Percentiles rank a stretch among this genome's conserved stretches.
Conservation (phyloP, 2,113 vertebrate species). For the Rhinoderma darwinii region DNA sequence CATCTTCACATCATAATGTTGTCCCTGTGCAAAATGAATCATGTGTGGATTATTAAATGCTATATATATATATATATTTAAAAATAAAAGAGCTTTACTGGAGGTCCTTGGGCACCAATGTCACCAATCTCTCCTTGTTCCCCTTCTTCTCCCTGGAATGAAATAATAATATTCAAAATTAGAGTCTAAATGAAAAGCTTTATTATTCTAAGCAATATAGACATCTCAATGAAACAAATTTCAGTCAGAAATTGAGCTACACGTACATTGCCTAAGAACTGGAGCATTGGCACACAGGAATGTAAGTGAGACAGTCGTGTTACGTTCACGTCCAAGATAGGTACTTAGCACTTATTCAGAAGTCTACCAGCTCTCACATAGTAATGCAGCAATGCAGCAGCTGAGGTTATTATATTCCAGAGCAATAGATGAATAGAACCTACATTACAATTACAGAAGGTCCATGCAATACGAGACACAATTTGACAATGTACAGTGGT, state of each 20-base stretch:
- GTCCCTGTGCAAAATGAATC: not conserved
- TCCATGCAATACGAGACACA: not conserved
- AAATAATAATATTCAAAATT: slow-evolving; percentile 55
- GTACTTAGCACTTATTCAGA: not conserved
- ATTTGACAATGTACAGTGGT: not conserved
- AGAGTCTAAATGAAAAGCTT: not conserved
- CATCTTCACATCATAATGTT: not conserved
- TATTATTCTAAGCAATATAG: not conserved
- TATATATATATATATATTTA: not conserved
- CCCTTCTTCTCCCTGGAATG: slow-evolving; percentile 89
- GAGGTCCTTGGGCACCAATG: slow-evolving; percentile 87
- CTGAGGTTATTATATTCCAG: not conserved
- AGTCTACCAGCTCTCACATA: not conserved
- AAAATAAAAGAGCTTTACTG: slow-evolving; percentile 77
- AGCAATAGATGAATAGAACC: not conserved
- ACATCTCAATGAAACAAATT: not conserved
- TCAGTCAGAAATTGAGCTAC: not conserved
- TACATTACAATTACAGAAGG: not conserved
- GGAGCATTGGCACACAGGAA: too few species aligned
- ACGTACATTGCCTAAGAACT: not conserved
- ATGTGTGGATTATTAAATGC: not conserved
- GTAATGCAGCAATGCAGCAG: not conserved
- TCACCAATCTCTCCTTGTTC: slow-evolving; percentile 88
- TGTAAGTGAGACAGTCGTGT: too few species aligned
- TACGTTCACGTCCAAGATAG: not conserved